phyloP scores from a whole-genome alignment of 2,113 vertebrate species.

The Benitochromis conjunctus region DNA sequence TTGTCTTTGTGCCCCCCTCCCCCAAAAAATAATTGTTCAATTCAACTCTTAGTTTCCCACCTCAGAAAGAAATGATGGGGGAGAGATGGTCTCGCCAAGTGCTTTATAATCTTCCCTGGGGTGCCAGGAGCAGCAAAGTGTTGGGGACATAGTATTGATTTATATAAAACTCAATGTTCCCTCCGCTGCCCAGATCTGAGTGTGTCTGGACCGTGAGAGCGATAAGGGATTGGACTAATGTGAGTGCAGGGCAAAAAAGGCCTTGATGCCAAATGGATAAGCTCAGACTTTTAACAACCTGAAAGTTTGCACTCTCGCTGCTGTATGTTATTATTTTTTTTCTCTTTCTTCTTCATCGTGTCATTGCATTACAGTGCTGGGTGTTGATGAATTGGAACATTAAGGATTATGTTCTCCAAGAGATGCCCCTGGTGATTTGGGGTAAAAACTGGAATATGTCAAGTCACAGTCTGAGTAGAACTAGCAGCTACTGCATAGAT shows the following conservation, averaged over 20 bases:
- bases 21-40: constrained; percentile 4
- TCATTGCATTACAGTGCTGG: constrained; percentile 8
- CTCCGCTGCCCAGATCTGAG: constrained; percentile 55
- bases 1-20: background rate
- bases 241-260: constrained; percentile 50
- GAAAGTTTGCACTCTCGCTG: constrained; percentile 41
- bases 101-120: constrained; percentile 59
- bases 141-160: constrained; percentile 68
- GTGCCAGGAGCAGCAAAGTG: constrained; percentile 48
- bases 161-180: constrained; percentile 69
- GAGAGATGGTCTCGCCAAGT: constrained; percentile 45
- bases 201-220: constrained; percentile 42
- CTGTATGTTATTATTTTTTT: background rate
- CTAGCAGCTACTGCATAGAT: background rate
- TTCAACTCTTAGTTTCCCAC: constrained; percentile 18
- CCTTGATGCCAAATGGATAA: constrained; percentile 56
- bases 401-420: constrained; percentile 40
- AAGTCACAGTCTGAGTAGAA: constrained; percentile 3
- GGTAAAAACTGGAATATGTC: constrained; percentile 40
- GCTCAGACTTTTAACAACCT: constrained; percentile 56
- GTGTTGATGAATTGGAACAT: constrained; percentile 38
- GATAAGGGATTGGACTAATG: constrained; percentile 65
- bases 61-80: constrained; percentile 51
- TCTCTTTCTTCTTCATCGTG: constrained; percentile 10
- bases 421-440: constrained; percentile 33